Evolutionary conservation across 2,797 vertebrate genomes (phyloP).

Genomic region (Aplochiton taeniatus): DNA sequence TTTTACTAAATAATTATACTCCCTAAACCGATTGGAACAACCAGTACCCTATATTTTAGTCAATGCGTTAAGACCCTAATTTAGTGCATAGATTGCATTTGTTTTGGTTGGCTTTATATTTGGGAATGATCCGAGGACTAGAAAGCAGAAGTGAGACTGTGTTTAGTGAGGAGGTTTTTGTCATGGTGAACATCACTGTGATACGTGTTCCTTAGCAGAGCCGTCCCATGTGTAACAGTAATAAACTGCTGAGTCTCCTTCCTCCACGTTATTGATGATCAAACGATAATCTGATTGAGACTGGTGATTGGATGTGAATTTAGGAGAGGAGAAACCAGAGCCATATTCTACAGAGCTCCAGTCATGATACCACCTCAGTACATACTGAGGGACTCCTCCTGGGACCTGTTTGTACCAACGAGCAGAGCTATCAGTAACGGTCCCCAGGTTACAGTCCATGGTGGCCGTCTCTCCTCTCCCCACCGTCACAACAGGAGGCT

Average conservation of each 20-base stretch:
- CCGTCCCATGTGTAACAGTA: not conserved
- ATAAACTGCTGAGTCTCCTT: constrained; percentile 34
- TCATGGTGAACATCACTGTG: constrained; percentile 13
- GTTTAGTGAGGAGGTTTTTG: constrained; percentile 7
- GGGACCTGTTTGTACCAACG: constrained; percentile 35
- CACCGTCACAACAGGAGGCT: constrained; percentile 29
- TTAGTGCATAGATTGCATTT: no score
- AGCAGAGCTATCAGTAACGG: constrained; percentile 1
- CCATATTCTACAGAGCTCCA: not conserved
- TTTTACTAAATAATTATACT: no score
- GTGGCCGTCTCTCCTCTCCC: constrained; percentile 24
- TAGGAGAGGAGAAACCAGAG: constrained; percentile 7
- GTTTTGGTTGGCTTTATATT: no score
- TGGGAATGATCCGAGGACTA: not conserved
- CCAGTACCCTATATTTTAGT: no score
- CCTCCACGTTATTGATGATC: constrained; percentile 22
- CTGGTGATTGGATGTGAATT: constrained; percentile 4
- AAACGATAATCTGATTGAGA: constrained; percentile 2
- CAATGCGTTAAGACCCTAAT: no score
- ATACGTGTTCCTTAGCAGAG: not conserved
- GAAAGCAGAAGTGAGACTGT: constrained; percentile 18
- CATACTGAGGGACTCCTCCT: constrained; percentile 10
- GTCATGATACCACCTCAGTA: not conserved
- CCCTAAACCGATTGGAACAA: no score
- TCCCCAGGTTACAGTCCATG: constrained; percentile 44